Conservation (phyloP, 2,797 vertebrate genomes). For the Crocodylus rhombifer region DNA sequence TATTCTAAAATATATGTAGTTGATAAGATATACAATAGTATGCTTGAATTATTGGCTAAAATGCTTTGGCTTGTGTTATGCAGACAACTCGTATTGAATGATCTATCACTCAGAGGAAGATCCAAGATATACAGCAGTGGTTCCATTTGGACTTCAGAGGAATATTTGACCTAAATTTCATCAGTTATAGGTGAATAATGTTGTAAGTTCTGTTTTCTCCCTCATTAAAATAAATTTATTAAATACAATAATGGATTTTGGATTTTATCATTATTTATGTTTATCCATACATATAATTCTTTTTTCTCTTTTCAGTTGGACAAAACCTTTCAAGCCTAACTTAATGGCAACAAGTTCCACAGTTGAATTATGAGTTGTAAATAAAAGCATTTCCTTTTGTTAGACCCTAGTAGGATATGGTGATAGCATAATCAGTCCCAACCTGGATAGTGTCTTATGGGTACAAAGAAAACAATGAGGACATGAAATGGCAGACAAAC, state of each 20-base stretch:
- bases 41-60: not conserved
- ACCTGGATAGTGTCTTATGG: not conserved
- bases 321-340: not conserved
- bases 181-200: not conserved
- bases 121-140: accelerated
- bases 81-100: no score
- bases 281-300: not conserved
- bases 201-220: no score
- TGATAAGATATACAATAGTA: not conserved
- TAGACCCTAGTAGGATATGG: not conserved
- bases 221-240: no score
- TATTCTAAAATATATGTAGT: not conserved
- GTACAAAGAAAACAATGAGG: not conserved
- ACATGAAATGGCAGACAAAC: not conserved
- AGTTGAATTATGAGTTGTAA: not conserved
- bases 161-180: not conserved
- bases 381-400: not conserved
- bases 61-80: not conserved
- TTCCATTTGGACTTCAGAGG: not conserved
- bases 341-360: not conserved
- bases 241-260: no score
- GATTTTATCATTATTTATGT: no score
- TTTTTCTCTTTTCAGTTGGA: not conserved
- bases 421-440: not conserved
- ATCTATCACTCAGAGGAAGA: not conserved